Percentiles rank a stretch among this genome's conserved stretches.
These are phyloP conservation scores for Sprattus sprattus DNA, from an alignment of 2,113 vertebrate genomes.

Conservation along the genomic window DNA sequence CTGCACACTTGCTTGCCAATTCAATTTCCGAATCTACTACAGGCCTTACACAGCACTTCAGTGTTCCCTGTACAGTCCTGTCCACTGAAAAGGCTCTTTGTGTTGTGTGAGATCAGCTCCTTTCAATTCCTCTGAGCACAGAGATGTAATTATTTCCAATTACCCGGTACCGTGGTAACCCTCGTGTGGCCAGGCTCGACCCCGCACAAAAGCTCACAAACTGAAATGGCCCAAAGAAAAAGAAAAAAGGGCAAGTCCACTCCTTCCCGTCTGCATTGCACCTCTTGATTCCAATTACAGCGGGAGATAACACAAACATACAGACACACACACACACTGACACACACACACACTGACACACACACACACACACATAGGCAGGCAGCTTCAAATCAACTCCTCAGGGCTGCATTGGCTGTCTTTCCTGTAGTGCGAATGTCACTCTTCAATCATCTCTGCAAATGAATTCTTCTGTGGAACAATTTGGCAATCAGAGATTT, in stretches of 20 bases:
- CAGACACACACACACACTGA: background rate
- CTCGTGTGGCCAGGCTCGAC: background rate
- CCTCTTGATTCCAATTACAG: background rate
- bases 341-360: background rate
- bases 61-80: conserved; percentile 21
- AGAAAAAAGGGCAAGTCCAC: background rate
- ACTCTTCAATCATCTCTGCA: background rate
- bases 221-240: background rate
- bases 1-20: conserved; percentile 22
- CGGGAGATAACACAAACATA: background rate
- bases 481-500: background rate
- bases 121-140: conserved; percentile 54
- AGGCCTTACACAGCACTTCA: background rate
- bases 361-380: background rate
- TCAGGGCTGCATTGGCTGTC: too few relatives aligned
- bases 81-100: conserved; percentile 20
- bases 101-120: conserved; percentile 42
- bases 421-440: background rate
- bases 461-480: background rate
- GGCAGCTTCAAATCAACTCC: background rate
- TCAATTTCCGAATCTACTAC: conserved; percentile 27
- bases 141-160: conserved; percentile 65
- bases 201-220: background rate
- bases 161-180: conserved; percentile 50
- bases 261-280: background rate